Evolutionary conservation across 2,888 invertebrate genomes (phyloP), one percentile per base, ranked within the genome.

Genomic region (Papilio protenor): DNA sequence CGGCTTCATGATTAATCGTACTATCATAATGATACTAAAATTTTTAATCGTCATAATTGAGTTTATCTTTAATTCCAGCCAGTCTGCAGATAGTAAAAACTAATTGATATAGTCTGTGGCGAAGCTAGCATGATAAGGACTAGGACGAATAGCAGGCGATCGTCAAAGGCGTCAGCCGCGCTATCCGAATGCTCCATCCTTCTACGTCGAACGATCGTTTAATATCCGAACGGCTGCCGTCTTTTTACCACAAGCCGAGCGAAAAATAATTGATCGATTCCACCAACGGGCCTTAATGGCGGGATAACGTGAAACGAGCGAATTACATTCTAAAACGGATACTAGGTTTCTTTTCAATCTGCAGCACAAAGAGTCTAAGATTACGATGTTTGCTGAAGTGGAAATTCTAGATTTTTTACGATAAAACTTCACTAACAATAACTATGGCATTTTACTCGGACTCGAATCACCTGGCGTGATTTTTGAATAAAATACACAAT

Each of bases 251-350:
- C 86, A 86, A 86, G 85, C 85, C 86, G 86, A 90, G 88, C 88
- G 90, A 91, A 93, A 93, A 92, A 92, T 93, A 93, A 94, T 92
- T 92, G 92, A 94, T 94, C 90, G 92, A 92, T 93, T 89, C 86
- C 86, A 88, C 87, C 84, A 86, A 84, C 83, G 83, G 83, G 82
- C 81, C 87, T 89, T 90, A 90, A 91, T 90, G 88, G 88, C 87
- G 82, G 86, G 84, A 89, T 91, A 89, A 90, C 90, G 90, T 89
- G 89, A 85, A 88, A 87, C 85, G 85, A 87, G 85, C 85, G 84
- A 79, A 79, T 78, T 78, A 69, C 81, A 79, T 79, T 78, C 78
- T 75, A 79, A 79, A 81, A 76, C 80, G 79, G 81, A 83, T 81
- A 81, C 82, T 80, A 81, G 81, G 81, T 81, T 82, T 83, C 83